A percentile compares a stretch with the other conserved stretches of the same genome.
Conservation (phyloP, 2,888 invertebrate genomes). For the Nephrotoma appendiculata region DNA sequence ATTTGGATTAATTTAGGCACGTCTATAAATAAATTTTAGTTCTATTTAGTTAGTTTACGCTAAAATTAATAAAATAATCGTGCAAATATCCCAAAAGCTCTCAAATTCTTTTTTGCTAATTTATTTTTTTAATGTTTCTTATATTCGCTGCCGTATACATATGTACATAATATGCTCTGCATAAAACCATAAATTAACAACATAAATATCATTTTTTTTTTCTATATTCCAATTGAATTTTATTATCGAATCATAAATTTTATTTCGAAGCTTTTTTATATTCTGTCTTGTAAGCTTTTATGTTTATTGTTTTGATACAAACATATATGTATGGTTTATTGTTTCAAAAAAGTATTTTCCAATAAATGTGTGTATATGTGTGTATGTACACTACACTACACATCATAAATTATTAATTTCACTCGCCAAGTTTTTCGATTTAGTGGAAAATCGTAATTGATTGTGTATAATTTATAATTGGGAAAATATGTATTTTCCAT, state of each 20-base stretch:
- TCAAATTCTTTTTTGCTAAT: neutral
- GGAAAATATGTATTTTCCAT: neutral
- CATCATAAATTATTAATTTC: neutral
- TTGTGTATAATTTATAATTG: neutral
- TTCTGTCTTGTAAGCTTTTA: neutral
- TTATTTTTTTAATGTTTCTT: neutral
- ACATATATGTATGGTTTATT: neutral
- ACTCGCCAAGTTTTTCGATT: neutral
- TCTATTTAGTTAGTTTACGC: neutral
- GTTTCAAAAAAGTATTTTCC: neutral
- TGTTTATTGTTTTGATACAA: neutral
- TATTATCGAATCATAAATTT: neutral
- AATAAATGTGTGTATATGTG: neutral
- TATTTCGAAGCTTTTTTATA: neutral
- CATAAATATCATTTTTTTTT: neutral
- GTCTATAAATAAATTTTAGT: neutral
- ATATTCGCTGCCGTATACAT: neutral
- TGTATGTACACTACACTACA: neutral
- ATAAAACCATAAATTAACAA: neutral
- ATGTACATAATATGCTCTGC: too few species aligned
- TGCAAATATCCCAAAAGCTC: neutral
- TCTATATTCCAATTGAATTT: neutral
- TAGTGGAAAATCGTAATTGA: neutral
- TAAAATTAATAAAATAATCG: neutral
- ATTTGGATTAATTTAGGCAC: neutral